phyloP scores from a whole-genome alignment of 2,888 invertebrate species.

The Agrotis puta region DNA sequence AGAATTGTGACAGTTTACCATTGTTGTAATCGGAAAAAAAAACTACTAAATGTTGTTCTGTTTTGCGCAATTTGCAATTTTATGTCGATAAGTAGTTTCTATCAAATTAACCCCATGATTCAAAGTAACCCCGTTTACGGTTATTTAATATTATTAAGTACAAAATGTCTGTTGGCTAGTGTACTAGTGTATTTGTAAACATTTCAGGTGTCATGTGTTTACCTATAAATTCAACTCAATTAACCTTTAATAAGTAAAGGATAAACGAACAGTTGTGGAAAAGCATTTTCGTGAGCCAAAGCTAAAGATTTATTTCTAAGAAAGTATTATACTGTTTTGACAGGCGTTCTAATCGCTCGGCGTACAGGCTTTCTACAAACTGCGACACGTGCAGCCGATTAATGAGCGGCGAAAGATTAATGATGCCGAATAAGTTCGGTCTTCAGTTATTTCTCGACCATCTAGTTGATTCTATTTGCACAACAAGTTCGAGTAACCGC shows the following conservation, averaged over 20 bases:
- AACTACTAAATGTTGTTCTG: no score
- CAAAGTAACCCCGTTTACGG: no score
- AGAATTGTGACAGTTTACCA: no score
- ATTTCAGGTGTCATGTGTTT: neutral
- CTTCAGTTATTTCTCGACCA: constrained; percentile 70
- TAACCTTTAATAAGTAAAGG: neutral
- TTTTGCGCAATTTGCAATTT: no score
- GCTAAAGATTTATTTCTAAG: constrained; percentile 37
- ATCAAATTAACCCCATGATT: no score
- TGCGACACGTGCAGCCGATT: constrained; percentile 78
- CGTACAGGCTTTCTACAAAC: constrained; percentile 74
- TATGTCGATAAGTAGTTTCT: no score
- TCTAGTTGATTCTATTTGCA: constrained; percentile 68
- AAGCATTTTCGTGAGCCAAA: neutral
- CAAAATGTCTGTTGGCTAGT: no score
- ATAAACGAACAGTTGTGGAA: neutral
- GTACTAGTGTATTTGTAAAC: no score
- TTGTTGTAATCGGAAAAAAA: no score
- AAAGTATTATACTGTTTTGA: constrained; percentile 63
- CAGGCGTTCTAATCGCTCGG: constrained; percentile 72
- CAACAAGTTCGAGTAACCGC: constrained; percentile 62
- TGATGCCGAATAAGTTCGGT: constrained; percentile 77
- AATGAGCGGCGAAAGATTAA: constrained; percentile 81
- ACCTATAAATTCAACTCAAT: neutral
- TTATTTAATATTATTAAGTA: no score